Evolutionary conservation across 2,113 vertebrate species (phyloP), one percentile per base, ranked within the genome.

Genomic region (Anolis carolinensis): DNA sequence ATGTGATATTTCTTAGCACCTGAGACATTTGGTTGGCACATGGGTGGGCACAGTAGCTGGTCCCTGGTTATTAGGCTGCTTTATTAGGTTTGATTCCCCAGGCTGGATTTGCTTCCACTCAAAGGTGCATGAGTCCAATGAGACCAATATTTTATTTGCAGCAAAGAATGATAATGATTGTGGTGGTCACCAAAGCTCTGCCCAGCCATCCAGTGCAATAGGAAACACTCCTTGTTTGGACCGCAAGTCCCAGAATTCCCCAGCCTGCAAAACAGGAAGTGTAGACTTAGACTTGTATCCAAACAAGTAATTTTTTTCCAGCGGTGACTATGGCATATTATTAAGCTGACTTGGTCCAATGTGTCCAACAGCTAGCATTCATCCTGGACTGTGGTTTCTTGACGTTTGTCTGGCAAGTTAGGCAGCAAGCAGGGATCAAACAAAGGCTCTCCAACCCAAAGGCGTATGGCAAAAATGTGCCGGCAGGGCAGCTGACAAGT

Each of bases 361-460:
- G 20, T 23, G 63, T 34, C 16, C 2, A 3, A 7, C 27, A 44
- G 55, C 34, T 50, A 62, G 73, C 82, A 34, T n/a, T 67, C 50
- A 4, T 39, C 11, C 11, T 27, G 7, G 14, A 32, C 71, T 21
- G 27, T 39, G 11, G n/a, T 76, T 50, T 75, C 48, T 13, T 77
- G 79, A 36, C 48, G 83, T 1, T 10, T 11, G 0, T 63, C 59
- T 2, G 5, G 68, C 0, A n/a, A 25, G n/a, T 25, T 2, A 16
- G 73, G 68, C 34, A 88, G 74, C 50, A 88, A 71, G 50, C 72
- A 39, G 21, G 72, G 68, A 9, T 89, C 86, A 8, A 85, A 87
- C n/a, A 91, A 79, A 20, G 86, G 62, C 44, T 87, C 77, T n/a
- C 88, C 90, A 23, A 48, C 71, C 88, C 90, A 91, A 67, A 89